Conservation (phyloP, 2,113 vertebrate genomes). For the Papio anubis region DNA sequence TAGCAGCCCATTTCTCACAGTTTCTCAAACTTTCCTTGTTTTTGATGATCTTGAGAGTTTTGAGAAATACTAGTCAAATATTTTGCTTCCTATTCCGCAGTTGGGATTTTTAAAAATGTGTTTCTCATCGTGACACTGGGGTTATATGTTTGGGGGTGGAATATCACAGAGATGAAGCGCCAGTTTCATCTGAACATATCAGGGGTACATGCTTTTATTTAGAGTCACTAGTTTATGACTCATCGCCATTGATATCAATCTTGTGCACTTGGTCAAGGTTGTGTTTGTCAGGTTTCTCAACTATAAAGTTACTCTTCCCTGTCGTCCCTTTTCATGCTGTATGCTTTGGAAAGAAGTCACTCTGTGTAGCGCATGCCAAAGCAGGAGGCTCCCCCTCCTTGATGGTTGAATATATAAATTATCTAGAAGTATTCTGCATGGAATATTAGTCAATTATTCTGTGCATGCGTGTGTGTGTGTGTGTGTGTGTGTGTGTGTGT, state of each 20-base stretch:
- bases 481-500: neutral
- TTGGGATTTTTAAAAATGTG: neutral
- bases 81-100: neutral
- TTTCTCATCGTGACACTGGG: neutral
- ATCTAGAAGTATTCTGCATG: neutral
- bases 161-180: neutral
- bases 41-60: neutral
- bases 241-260: rapidly evolving
- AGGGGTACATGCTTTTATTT: neutral
- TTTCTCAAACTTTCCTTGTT: neutral
- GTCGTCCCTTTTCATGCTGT: rapidly evolving
- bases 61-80: neutral
- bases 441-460: neutral
- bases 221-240: too few relatives aligned
- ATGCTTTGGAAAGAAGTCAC: neutral
- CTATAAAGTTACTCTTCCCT: neutral
- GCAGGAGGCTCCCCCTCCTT: neutral
- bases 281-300: neutral
- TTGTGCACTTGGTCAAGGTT: neutral
- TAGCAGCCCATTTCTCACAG: neutral
- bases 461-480: neutral
- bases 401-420: neutral
- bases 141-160: neutral
- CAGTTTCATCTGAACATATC: rapidly evolving
- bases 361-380: neutral